Evolutionary conservation across 1,140 invertebrate species (phyloP).

Genomic region (Platyura marginata): DNA sequence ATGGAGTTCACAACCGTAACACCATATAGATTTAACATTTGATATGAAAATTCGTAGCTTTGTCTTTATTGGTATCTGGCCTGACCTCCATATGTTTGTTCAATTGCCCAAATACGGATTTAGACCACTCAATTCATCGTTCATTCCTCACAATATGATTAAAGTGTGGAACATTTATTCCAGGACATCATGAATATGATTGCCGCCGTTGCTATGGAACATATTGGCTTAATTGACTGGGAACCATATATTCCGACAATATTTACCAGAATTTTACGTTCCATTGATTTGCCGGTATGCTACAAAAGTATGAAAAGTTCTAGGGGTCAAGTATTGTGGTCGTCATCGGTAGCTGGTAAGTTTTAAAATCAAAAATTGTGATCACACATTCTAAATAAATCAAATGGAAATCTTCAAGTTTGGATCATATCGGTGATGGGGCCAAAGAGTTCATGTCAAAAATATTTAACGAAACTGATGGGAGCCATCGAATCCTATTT

Average conservation of each 20-base stretch:
- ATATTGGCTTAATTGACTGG: slow-evolving; percentile 79
- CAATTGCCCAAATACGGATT: too few relatives aligned
- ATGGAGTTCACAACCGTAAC: too few relatives aligned
- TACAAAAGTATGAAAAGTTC: slow-evolving; percentile 36
- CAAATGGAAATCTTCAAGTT: slow-evolving; percentile 7
- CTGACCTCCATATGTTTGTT: too few relatives aligned
- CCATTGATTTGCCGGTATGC: slow-evolving; percentile 59
- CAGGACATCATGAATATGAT: slow-evolving; percentile 58
- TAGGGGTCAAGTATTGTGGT: slow-evolving; percentile 1
- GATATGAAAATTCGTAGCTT: too few relatives aligned
- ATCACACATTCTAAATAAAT: neutral
- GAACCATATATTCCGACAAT: slow-evolving; percentile 61
- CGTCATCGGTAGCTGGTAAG: slow-evolving; percentile 1
- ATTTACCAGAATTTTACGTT: slow-evolving; percentile 59
- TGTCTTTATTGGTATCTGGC: too few relatives aligned
- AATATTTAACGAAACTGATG: slow-evolving; percentile 63
- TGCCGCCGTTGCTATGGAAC: slow-evolving; percentile 47
- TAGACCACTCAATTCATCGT: too few relatives aligned
- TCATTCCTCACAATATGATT: too few relatives aligned
- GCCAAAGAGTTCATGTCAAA: slow-evolving; percentile 37
- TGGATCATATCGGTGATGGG: slow-evolving; percentile 53
- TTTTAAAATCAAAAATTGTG: neutral
- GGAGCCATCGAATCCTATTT: slow-evolving; percentile 72
- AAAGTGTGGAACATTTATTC: too few relatives aligned
- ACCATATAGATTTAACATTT: too few relatives aligned